phyloP scores from a whole-genome alignment of 2,797 vertebrate genomes.

The Alcedo atthis region DNA sequence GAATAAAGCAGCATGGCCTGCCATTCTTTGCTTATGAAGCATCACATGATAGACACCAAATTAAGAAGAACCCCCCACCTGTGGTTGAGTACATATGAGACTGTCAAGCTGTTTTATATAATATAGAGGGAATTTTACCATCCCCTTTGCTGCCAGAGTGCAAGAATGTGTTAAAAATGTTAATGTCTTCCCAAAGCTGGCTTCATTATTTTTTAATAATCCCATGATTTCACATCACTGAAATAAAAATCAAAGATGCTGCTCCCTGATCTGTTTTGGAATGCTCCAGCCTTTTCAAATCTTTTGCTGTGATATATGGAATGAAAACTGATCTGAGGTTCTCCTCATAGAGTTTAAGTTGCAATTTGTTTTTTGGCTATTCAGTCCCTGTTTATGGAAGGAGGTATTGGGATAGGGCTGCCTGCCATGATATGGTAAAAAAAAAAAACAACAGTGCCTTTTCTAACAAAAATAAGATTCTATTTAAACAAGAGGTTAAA shows the following conservation, averaged over 20 bases:
- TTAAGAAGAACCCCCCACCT: conserved; percentile 62
- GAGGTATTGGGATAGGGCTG: conserved; percentile 22
- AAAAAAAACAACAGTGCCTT: not conserved
- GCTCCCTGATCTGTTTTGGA: not conserved
- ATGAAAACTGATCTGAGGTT: conserved; percentile 12
- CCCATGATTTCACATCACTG: not conserved
- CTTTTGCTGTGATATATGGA: not conserved
- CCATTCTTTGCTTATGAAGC: conserved; percentile 79
- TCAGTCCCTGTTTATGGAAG: not conserved
- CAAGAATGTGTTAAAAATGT: conserved; percentile 2
- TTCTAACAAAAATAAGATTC: conserved; percentile 52
- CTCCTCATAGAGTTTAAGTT: not conserved
- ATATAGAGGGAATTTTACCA: not conserved
- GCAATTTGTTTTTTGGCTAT: conserved; percentile 44
- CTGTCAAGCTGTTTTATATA: not conserved
- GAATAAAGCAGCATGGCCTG: conserved; percentile 79
- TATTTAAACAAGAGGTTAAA: conserved; percentile 44
- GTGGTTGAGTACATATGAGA: conserved; percentile 32
- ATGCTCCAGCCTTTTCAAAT: not conserved
- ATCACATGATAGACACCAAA: conserved; percentile 67
- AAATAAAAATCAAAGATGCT: conserved; percentile 15
- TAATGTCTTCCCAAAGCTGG: not conserved
- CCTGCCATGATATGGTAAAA: conserved; percentile 38
- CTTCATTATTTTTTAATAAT: conserved; percentile 29
- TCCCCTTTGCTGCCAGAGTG: not conserved